Percentiles rank a stretch among this genome's conserved stretches.
Conservation (phyloP, 2,113 vertebrate species). For the Spheniscus mendiculus region DNA sequence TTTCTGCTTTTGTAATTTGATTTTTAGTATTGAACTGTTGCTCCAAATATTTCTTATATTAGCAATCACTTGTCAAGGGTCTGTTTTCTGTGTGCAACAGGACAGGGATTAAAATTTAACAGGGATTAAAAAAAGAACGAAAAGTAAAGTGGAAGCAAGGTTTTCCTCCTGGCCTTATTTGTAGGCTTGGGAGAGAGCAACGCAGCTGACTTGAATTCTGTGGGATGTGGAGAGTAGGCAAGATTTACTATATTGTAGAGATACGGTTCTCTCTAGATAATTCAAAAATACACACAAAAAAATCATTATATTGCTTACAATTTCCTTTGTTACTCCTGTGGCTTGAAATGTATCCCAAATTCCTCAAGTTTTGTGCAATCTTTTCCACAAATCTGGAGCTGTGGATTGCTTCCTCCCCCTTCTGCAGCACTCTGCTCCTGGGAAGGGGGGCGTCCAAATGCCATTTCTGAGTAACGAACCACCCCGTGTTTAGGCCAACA, state of each 20-base stretch:
- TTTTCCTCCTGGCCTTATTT: not conserved
- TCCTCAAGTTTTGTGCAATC: not conserved
- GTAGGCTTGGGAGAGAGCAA: not conserved
- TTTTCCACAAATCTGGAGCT: not conserved
- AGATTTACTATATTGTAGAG: not conserved
- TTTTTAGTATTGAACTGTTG: not conserved
- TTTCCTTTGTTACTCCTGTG: not conserved
- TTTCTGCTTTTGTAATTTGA: not conserved
- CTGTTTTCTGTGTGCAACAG: not conserved
- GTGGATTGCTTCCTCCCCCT: not conserved
- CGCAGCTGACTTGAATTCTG: not conserved
- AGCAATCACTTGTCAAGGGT: not conserved
- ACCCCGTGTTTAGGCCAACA: not conserved
- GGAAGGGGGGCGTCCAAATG: not conserved
- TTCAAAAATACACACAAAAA: not conserved
- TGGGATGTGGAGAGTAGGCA: not conserved
- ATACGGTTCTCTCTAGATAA: not conserved
- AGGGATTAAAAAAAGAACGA: not conserved
- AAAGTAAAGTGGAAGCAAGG: not conserved
- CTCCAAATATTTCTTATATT: not conserved
- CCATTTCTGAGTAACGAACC: not conserved
- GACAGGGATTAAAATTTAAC: not conserved
- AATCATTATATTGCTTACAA: not conserved
- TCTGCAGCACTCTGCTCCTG: not conserved
- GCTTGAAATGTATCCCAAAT: not conserved